These are phyloP conservation scores for Anguilla megastoma DNA, from an alignment of 2,797 vertebrate genomes.

Conservation along the genomic window DNA sequence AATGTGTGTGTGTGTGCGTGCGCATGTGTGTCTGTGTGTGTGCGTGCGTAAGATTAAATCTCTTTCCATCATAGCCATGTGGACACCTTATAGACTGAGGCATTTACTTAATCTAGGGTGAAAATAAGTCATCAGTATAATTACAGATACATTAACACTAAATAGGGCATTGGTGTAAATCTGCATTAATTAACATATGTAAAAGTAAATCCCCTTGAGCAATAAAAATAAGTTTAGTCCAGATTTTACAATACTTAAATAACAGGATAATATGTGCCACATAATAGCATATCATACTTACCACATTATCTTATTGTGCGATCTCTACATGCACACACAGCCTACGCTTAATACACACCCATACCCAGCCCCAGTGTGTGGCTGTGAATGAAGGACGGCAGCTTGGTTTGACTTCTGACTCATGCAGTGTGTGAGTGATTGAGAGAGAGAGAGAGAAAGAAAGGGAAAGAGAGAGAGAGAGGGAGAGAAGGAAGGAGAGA, in stretches of 20 bases:
- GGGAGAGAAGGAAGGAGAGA: neutral
- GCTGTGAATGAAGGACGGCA: neutral
- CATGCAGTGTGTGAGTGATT: too few relatives aligned
- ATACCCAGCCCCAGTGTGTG: neutral
- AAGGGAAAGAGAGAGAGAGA: neutral
- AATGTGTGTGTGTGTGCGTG: slow-evolving; percentile 20
- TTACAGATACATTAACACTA: neutral
- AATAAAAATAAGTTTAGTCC: neutral
- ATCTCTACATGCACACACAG: slow-evolving; percentile 10
- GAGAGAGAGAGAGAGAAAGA: too few relatives aligned
- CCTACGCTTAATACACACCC: neutral
- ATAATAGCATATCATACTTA: neutral
- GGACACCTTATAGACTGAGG: neutral
- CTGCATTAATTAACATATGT: neutral
- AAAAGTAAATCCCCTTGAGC: neutral
- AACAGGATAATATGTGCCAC: neutral
- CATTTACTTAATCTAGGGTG: neutral
- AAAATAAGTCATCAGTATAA: neutral
- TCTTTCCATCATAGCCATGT: slow-evolving; percentile 7
- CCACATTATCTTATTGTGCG: neutral
- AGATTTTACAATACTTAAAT: neutral
- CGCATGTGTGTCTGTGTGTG: too few relatives aligned
- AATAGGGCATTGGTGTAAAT: neutral
- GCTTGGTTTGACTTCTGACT: neutral
- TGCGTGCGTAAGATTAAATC: slow-evolving; percentile 9